These are phyloP conservation scores for Maccullochella peelii DNA, from an alignment of 2,113 vertebrate genomes.

Conservation along the genomic window DNA sequence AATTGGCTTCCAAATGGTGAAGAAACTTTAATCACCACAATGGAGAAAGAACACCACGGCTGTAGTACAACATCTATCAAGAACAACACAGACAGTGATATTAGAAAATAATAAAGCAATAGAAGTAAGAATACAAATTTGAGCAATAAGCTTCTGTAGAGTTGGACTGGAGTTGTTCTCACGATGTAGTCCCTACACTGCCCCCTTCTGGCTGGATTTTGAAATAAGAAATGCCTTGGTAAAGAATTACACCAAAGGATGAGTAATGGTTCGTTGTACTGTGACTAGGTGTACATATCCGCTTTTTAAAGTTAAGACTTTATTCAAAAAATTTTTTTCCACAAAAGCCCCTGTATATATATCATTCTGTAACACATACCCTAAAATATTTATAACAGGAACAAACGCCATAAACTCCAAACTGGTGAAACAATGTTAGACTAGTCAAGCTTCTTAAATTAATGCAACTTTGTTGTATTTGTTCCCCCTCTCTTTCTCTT, in stretches of 20 bases:
- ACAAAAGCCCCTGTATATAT: background rate
- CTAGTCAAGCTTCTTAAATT: background rate
- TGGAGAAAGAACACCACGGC: background rate
- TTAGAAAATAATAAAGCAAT: background rate
- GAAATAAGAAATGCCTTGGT: background rate
- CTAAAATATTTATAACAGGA: background rate
- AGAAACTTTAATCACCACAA: background rate
- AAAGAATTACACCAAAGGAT: background rate
- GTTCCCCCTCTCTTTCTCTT: too few relatives aligned
- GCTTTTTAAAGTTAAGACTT: background rate
- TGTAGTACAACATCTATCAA: background rate
- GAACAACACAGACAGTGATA: background rate
- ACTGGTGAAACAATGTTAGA: background rate
- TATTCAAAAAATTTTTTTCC: background rate
- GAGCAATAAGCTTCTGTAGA: background rate
- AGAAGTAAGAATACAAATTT: too few relatives aligned
- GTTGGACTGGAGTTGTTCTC: background rate
- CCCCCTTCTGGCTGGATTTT: constrained; percentile 3
- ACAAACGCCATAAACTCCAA: too few relatives aligned
- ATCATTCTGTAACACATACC: background rate
- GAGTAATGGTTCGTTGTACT: background rate
- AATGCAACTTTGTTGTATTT: background rate
- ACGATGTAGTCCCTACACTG: background rate
- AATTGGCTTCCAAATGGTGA: background rate
- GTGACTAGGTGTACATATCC: background rate